phyloP scores from a whole-genome alignment of 2,797 vertebrate genomes.

The Cuculus canorus region DNA sequence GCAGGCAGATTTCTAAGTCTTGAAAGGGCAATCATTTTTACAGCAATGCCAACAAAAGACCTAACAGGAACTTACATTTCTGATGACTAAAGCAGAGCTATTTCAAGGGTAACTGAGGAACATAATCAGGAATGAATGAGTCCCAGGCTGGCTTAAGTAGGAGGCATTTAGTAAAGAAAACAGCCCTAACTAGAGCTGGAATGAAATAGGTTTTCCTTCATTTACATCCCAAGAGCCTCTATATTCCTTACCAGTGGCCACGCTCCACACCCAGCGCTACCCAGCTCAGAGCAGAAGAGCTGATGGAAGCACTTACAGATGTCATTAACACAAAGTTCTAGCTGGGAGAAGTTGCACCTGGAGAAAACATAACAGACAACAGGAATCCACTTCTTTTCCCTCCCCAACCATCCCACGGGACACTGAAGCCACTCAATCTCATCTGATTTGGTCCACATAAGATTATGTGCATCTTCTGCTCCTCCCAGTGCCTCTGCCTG shows the following conservation, averaged over 20 bases:
- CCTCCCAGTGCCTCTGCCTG: not conserved
- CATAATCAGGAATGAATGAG: not conserved
- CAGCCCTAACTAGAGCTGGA: not conserved
- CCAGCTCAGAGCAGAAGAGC: not conserved
- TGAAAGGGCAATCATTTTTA: not conserved
- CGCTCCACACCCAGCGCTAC: rapidly evolving
- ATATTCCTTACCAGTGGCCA: not conserved
- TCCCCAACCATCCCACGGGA: not conserved
- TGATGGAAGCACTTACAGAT: not conserved
- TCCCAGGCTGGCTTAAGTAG: not conserved
- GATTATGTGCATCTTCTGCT: not conserved
- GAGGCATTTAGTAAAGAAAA: not conserved
- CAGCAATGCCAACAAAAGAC: not conserved
- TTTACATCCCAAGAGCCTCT: not conserved
- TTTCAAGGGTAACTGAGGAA: not conserved
- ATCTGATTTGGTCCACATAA: not conserved
- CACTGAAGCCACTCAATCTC: not conserved
- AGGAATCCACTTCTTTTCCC: not conserved
- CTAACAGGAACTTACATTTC: not conserved
- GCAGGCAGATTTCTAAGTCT: not conserved
- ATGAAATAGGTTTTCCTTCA: not conserved
- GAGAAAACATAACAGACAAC: not conserved
- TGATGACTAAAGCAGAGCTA: not conserved
- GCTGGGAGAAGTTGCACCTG: not conserved
- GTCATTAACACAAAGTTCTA: not conserved